A percentile compares a stretch with the other conserved stretches of the same genome.
These are phyloP conservation scores for Salpingus planirostris DNA, from an alignment of 2,888 invertebrate species.

Conservation along the genomic window DNA sequence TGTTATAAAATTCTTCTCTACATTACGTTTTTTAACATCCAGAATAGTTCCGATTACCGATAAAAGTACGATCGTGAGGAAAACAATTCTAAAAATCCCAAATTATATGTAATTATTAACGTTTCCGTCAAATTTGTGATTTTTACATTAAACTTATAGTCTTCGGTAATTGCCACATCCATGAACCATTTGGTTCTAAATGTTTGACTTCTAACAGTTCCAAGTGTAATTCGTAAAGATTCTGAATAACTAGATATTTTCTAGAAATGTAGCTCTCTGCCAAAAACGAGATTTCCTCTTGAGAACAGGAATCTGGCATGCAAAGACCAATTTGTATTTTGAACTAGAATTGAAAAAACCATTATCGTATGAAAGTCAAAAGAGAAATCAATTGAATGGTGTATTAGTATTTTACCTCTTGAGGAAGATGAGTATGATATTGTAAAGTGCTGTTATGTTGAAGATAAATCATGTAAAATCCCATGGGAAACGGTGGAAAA, in stretches of 20 bases:
- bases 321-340: constrained; percentile 41
- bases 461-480: constrained; percentile 38
- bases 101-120: constrained; percentile 1
- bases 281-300: constrained; percentile 29
- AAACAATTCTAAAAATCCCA: too few species aligned
- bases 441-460: constrained; percentile 42
- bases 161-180: constrained; percentile 32
- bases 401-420: constrained; percentile 38
- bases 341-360: constrained; percentile 27
- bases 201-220: constrained; percentile 32
- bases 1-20: too few species aligned
- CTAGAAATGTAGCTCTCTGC: constrained; percentile 31
- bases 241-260: constrained; percentile 31
- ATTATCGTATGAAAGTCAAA: background rate
- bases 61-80: too few species aligned
- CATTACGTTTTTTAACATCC: too few species aligned
- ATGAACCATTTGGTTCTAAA: constrained; percentile 23
- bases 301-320: constrained; percentile 38
- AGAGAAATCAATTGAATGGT: too few species aligned
- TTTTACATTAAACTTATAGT: constrained; percentile 34
- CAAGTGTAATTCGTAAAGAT: constrained; percentile 36
- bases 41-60: too few species aligned
- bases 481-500: constrained; percentile 37
- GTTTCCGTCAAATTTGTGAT: constrained; percentile 1
- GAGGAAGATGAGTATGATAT: constrained; percentile 34